phyloP scores from a whole-genome alignment of 2,888 invertebrate genomes.

The Drosophila cognata region DNA sequence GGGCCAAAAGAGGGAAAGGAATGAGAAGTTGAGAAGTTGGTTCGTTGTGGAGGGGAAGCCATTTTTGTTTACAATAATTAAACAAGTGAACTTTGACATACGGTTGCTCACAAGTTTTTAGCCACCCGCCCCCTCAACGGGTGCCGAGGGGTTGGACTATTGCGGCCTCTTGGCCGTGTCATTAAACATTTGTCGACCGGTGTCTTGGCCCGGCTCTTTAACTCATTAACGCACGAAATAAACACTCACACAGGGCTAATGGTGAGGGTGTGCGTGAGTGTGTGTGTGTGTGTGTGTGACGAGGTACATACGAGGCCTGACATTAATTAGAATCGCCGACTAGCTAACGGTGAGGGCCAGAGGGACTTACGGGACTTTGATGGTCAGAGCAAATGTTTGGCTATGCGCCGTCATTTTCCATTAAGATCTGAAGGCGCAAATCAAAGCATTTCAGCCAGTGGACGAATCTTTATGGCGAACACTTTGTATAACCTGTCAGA shows the following conservation, averaged over 20 bases:
- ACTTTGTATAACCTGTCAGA: neutral
- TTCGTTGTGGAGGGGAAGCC: slow-evolving; percentile 5
- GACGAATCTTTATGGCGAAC: slow-evolving; percentile 12
- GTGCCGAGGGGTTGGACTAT: neutral
- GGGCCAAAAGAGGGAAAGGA: slow-evolving; percentile 32
- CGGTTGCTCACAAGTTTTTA: slow-evolving; percentile 60
- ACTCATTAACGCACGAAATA: slow-evolving; percentile 70
- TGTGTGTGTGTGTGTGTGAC: neutral
- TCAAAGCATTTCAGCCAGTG: slow-evolving; percentile 53
- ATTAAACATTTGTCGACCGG: slow-evolving; percentile 69
- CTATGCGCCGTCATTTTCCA: slow-evolving; percentile 43
- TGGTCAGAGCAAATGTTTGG: slow-evolving; percentile 14
- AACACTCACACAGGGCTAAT: neutral
- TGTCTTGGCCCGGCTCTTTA: slow-evolving; percentile 49
- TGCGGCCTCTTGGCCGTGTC: slow-evolving; percentile 51
- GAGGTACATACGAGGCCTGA: slow-evolving; percentile 41
- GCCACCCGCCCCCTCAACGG: too few species aligned
- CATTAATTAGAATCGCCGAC: slow-evolving; percentile 56
- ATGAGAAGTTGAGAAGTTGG: neutral
- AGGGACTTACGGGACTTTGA: neutral
- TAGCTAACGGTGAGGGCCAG: neutral
- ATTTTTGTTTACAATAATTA: slow-evolving; percentile 75
- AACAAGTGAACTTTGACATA: slow-evolving; percentile 78
- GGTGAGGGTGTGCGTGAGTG: neutral
- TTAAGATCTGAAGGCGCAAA: slow-evolving; percentile 45